phyloP scores from a whole-genome alignment of 1,140 invertebrate genomes.

The Reticulitermes speratus region DNA sequence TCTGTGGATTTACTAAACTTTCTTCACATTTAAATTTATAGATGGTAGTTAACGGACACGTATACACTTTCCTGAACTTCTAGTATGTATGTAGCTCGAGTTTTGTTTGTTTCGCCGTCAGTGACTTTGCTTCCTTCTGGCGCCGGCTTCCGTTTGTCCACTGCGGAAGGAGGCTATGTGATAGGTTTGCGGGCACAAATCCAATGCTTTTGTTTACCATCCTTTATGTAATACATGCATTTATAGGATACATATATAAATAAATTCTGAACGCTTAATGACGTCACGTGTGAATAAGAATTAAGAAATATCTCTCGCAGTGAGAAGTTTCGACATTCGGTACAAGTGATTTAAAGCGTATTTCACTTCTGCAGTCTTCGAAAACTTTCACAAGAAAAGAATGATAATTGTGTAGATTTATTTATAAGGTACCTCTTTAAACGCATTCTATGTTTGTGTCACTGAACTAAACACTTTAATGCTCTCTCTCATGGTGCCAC shows the following conservation, averaged over 20 bases:
- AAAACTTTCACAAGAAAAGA: too few relatives aligned
- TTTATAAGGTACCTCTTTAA: too few relatives aligned
- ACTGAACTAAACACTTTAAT: too few relatives aligned
- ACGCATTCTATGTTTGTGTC: too few relatives aligned
- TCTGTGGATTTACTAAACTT: neutral
- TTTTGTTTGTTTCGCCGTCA: neutral
- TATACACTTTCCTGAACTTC: neutral
- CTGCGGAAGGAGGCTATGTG: neutral
- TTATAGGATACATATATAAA: neutral
- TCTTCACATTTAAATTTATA: neutral
- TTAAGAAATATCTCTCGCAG: too few relatives aligned
- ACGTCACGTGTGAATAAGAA: too few relatives aligned
- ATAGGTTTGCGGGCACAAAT: neutral
- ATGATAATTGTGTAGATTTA: too few relatives aligned
- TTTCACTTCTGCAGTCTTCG: too few relatives aligned
- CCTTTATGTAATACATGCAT: neutral
- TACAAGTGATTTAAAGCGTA: too few relatives aligned
- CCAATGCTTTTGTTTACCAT: neutral
- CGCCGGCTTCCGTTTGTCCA: conserved; percentile 11
- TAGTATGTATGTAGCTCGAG: neutral
- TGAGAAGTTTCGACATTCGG: too few relatives aligned
- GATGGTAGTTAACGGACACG: neutral
- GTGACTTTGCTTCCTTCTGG: neutral
- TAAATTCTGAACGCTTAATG: neutral
- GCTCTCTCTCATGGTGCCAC: too few relatives aligned